These are phyloP conservation scores for Takifugu rubripes DNA, from an alignment of 2,797 vertebrate genomes.

Conservation along the genomic window DNA sequence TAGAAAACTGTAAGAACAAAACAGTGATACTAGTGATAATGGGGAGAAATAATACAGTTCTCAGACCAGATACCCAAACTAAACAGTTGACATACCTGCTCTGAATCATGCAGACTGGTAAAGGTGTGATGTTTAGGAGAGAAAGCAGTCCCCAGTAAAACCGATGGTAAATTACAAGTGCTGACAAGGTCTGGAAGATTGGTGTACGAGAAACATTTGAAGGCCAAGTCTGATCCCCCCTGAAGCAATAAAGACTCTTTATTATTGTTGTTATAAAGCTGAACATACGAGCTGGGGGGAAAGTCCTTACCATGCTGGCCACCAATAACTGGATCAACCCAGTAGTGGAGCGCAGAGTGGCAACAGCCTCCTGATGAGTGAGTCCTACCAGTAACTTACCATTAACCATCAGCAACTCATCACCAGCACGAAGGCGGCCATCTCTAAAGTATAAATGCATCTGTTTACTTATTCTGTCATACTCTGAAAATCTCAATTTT, in stretches of 20 bases:
- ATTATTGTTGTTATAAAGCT: no score
- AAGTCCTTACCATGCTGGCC: constrained; percentile 83
- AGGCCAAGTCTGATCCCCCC: constrained; percentile 86
- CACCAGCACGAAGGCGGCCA: constrained; percentile 86
- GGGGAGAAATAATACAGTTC: no score
- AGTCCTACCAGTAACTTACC: constrained; percentile 91
- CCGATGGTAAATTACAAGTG: constrained; percentile 78
- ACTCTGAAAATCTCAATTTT: neutral
- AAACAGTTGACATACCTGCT: constrained; percentile 71
- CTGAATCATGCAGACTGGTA: constrained; percentile 53
- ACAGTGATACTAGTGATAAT: neutral
- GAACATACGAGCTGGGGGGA: no score
- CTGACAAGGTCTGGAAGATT: constrained; percentile 92
- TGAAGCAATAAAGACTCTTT: constrained; percentile 38
- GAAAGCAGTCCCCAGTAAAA: constrained; percentile 22
- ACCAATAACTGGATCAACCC: constrained; percentile 92
- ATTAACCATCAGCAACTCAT: constrained; percentile 95
- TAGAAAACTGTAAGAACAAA: constrained; percentile 64
- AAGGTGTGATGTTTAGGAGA: constrained; percentile 65
- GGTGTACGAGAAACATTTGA: constrained; percentile 85
- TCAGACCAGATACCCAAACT: no score
- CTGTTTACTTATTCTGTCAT: neutral
- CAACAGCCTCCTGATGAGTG: constrained; percentile 91
- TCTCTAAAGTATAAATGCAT: constrained; percentile 77
- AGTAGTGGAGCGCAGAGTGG: constrained; percentile 82